A percentile compares a stretch with the other conserved stretches of the same genome.
Evolutionary conservation across 1,140 invertebrate species (phyloP).

Genomic region (Drosophila pseudoobscura): DNA sequence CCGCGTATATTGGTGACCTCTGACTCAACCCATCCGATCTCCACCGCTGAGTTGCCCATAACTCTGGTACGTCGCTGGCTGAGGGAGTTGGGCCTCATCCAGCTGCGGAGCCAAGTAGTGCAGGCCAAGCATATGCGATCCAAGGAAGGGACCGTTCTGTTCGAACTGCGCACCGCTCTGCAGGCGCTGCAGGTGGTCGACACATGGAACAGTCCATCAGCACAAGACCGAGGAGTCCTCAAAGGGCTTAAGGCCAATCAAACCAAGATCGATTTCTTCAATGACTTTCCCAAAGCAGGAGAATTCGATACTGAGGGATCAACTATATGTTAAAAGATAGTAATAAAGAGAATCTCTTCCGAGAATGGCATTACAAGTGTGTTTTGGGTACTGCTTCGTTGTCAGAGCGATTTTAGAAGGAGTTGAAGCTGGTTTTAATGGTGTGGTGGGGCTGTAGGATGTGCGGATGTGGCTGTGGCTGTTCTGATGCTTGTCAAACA

Average conservation of each 20-base stretch:
- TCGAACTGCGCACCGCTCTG: constrained; percentile 24
- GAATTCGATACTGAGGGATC: not conserved
- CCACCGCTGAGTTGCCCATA: no score
- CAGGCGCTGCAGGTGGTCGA: constrained; percentile 22
- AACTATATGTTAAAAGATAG: not conserved
- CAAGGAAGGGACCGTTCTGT: not conserved
- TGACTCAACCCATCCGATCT: no score
- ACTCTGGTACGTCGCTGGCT: constrained; percentile 10
- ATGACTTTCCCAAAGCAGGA: not conserved
- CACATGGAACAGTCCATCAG: not conserved
- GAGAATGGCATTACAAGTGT: not conserved
- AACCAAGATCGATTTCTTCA: constrained; percentile 6
- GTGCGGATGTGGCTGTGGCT: constrained; percentile 16
- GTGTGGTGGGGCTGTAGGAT: not conserved
- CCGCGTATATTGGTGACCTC: constrained; percentile 13
- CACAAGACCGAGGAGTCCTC: not conserved
- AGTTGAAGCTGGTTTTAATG: no score
- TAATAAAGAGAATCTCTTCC: not conserved
- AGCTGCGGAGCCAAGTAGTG: constrained; percentile 26
- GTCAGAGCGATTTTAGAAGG: not conserved
- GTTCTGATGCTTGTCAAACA: constrained; percentile 74
- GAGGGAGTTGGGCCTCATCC: constrained; percentile 1
- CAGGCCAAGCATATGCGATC: constrained; percentile 22
- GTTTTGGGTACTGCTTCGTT: not conserved
- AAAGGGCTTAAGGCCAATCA: not conserved